A percentile compares a stretch with the other conserved stretches of the same genome.
Evolutionary conservation across 1,140 invertebrate genomes (phyloP).

Genomic region (Brachionus angularis): DNA sequence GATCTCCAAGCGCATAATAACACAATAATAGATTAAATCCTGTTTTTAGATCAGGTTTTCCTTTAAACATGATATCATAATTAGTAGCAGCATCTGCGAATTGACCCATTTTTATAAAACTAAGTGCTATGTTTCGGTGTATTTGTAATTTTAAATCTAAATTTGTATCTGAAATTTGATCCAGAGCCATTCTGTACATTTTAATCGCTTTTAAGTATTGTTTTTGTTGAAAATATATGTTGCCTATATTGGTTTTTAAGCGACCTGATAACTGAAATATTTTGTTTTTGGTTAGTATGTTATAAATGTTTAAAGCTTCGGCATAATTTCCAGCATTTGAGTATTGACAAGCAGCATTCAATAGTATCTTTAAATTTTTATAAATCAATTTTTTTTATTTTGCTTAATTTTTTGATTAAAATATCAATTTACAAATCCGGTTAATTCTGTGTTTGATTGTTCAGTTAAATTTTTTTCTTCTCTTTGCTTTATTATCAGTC

Average conservation of each 20-base stretch:
- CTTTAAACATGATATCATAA: constrained; percentile 96
- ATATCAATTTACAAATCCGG: constrained; percentile 85
- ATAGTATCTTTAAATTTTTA: constrained; percentile 68
- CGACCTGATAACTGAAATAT: constrained; percentile 64
- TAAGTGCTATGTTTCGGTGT: constrained; percentile 94
- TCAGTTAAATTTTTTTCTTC: constrained; percentile 82
- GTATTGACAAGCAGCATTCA: constrained; percentile 89
- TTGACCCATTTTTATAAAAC: constrained; percentile 90
- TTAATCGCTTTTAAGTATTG: constrained; percentile 92
- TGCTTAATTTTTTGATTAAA: constrained; percentile 45
- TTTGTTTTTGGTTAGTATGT: constrained; percentile 64
- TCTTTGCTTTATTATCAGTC: constrained; percentile 76
- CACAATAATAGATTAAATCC: constrained; percentile 87
- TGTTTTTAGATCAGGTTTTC: constrained; percentile 78
- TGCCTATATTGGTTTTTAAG: constrained; percentile 93
- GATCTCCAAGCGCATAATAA: constrained; percentile 85
- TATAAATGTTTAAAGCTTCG: constrained; percentile 90
- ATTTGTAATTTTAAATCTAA: constrained; percentile 87
- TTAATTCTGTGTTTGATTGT: constrained; percentile 83
- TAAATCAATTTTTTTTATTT: constrained; percentile 38
- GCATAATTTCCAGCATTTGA: constrained; percentile 86
- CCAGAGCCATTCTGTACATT: constrained; percentile 91
- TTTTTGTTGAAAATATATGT: constrained; percentile 90
- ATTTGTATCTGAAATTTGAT: constrained; percentile 85
- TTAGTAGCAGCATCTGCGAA: constrained; percentile 89